Base-by-base conservation (phyloP, 2,113 vertebrate genomes). In the Geococcyx californianus region DNA sequence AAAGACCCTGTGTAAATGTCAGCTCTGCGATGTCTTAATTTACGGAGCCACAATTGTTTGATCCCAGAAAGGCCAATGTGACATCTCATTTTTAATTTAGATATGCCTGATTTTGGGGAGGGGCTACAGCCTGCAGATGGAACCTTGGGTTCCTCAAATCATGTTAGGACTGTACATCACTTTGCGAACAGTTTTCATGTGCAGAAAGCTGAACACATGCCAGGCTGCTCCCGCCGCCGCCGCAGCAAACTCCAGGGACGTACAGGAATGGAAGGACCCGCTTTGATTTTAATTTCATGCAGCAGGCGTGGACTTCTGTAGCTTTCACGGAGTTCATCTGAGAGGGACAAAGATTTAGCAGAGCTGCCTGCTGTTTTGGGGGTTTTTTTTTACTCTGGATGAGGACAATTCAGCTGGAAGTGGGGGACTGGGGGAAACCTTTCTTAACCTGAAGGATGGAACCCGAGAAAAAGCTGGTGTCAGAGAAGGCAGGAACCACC, bases 1-100 rank as follows among this genome's bases (percentile, higher is more conserved):
- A 58, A 55, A 86, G 54, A 74, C 70, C 18, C 59, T 81, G 52
- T 56, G 74, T 76, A 92, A 86, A 89, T 92, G 44, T 63, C 81
- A 84, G 62, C 59, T 76, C 58, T 40, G 42, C 63, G 40, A 72
- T 76, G 58, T 45, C 54, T 91, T 68, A 18, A 72, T 84, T 84
- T 54, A 17, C 16, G 3, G 75, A 77, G 44, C 54, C 81, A 3
- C 36, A 28, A 3, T 38, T 42, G 67, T 44, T 74, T 64, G 82
- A 75, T 59, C 73, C 83, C 52, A 54, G 36, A 34, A 76, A 68
- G 11, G 38, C 49, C 10, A 81, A 62, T 24, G 3, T 9, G 64
- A 33, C 74, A 54, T 42, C 80, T 88, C 44, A 20, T 36, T 81
- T 73, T 56, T 40, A 13, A 12, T 72, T 70, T 49, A 62, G 67